phyloP scores from a whole-genome alignment of 2,113 vertebrate species.

The Connochaetes taurinus region DNA sequence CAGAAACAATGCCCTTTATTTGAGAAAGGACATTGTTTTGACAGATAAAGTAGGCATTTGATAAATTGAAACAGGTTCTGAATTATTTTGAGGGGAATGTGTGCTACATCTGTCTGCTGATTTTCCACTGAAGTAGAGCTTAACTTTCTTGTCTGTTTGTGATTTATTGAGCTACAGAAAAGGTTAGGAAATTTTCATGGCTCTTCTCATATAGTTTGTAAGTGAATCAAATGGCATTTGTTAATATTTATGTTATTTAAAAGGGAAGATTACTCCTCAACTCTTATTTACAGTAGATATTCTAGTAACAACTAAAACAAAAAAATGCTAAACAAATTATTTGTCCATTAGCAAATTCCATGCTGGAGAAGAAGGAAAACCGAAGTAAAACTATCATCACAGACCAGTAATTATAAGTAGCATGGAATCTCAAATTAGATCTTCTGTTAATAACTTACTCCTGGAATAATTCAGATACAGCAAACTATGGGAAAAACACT shows the following conservation, averaged over 20 bases:
- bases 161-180: slow-evolving; percentile 86
- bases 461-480: neutral
- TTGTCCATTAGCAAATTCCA: slow-evolving; percentile 58
- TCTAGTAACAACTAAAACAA: slow-evolving; percentile 64
- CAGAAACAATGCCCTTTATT: slow-evolving; percentile 88
- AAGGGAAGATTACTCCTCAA: slow-evolving; percentile 78
- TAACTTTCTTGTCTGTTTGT: slow-evolving; percentile 87
- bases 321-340: slow-evolving; percentile 55
- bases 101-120: slow-evolving; percentile 85
- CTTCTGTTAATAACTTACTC: neutral
- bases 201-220: slow-evolving; percentile 85
- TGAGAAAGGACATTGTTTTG: slow-evolving; percentile 87
- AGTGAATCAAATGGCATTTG: slow-evolving; percentile 84
- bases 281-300: slow-evolving; percentile 71
- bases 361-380: neutral
- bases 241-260: slow-evolving; percentile 82
- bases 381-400: neutral
- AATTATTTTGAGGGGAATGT: slow-evolving; percentile 87
- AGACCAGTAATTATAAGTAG: neutral
- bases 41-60: slow-evolving; percentile 89
- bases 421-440: slow-evolving; percentile 7
- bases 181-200: slow-evolving; percentile 86
- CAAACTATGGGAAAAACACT: neutral
- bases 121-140: slow-evolving; percentile 83
- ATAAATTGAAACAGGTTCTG: slow-evolving; percentile 90